Evolutionary conservation across 2,888 invertebrate species (phyloP), one percentile per base, ranked within the genome.

Genomic region (Trypoxylon attenuatum): DNA sequence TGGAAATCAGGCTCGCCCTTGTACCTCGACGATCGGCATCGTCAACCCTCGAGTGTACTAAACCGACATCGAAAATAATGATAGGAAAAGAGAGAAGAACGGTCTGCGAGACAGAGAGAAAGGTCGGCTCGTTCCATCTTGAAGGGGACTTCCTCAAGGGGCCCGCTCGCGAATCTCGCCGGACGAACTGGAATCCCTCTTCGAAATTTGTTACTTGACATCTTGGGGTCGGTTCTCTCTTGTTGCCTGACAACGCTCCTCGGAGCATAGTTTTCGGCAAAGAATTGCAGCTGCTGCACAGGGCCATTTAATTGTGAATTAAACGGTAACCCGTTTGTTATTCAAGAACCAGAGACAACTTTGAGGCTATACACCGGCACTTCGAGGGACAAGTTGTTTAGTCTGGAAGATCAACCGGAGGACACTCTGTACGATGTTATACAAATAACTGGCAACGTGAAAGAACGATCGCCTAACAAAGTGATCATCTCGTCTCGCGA

Each of bases 1-100:
- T 76, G 71, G 75, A 79, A 81, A 83, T 81, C 82, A 79, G 76
- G 77, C 78, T 80, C 60, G 50, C 54, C 51, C 74, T 60, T 66
- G 71, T 62, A 70, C 74, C 72, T 77, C 47, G 47, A 65, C 73
- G 69, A 66, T 72, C 73, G 54, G 52, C 71, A 53, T 46, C 66
- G 71, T 64, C 80, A 71, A 78, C 79, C 80, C 78, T 78, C 72
- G 51, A 53, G 69, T 70, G 73, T 73, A 72, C 75, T 69, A 71
- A 71, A 70, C 71, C 76, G 69, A 64, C 71, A 62, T 71, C 67
- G 76, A 66, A 68, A 76, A 79, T 78, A 77, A 81, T 76, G 74
- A 71, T 69, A 71, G 69, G 69, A 71, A 59, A 59, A 50, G 55
- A 60, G 61, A 47, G 49, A 63, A 64, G 61, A 64, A 61, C 68